These are phyloP conservation scores for Lepetodrilus schrolli DNA, from an alignment of 2,888 invertebrate species.

Conservation along the genomic window DNA sequence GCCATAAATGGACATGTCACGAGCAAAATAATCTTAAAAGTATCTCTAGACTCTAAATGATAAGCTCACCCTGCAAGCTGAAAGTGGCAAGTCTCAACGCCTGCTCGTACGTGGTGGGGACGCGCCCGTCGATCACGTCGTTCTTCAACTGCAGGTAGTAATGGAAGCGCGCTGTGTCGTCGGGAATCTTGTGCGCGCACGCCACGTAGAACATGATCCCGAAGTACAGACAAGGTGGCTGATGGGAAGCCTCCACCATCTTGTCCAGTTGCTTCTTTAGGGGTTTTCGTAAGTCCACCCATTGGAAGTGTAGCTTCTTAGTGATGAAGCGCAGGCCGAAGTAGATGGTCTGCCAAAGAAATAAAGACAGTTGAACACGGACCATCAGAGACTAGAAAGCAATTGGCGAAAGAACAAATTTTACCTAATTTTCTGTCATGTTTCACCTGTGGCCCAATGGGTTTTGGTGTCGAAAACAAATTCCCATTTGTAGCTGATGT, in stretches of 20 bases:
- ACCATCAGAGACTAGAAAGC: too few species aligned
- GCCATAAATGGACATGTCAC: too few species aligned
- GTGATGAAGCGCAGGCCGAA: constrained; percentile 93
- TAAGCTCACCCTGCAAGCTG: constrained; percentile 83
- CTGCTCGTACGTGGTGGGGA: constrained; percentile 91
- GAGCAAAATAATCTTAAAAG: too few species aligned
- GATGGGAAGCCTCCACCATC: constrained; percentile 83
- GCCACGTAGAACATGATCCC: constrained; percentile 96
- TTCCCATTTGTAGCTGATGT: too few species aligned
- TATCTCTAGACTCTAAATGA: too few species aligned
- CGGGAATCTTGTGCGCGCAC: constrained; percentile 89
- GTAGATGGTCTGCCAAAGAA: constrained; percentile 82
- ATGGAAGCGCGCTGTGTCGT: constrained; percentile 95
- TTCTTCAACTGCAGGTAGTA: constrained; percentile 96
- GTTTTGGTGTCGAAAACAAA: too few species aligned
- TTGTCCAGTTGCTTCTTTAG: constrained; percentile 95
- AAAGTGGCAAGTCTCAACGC: constrained; percentile 94
- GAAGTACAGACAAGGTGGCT: constrained; percentile 82
- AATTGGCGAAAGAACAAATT: too few species aligned
- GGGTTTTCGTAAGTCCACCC: constrained; percentile 95
- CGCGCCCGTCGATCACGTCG: constrained; percentile 93
- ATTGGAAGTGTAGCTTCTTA: constrained; percentile 79
- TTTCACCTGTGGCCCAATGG: too few species aligned
- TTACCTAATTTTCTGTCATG: too few species aligned
- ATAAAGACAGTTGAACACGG: too few species aligned